Base-by-base conservation (phyloP, 2,797 vertebrate genomes). In the Anguilla anguilla region DNA sequence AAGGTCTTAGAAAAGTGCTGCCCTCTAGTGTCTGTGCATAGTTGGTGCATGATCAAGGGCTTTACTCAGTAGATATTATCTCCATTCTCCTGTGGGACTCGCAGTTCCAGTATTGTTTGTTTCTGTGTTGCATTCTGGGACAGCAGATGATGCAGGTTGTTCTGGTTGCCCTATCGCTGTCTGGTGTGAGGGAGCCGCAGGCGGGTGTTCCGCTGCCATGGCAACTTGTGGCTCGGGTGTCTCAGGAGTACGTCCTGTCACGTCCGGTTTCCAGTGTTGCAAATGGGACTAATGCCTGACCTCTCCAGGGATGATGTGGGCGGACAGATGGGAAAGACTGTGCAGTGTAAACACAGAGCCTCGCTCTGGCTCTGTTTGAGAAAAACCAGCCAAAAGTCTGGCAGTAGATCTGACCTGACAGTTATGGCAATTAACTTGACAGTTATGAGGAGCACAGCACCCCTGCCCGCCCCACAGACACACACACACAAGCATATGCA, bases 1-100 rank as follows among this genome's bases (percentile, higher is more conserved):
- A n/a, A 13, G 79, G 79, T 46, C 79, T 82, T 82, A 49, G 43
- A 82, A 51, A 51, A n/a, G 79, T 82, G 25, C 79, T 82, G 79
- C 43, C 79, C 79, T 51, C 43, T 49, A 25, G 79, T 82, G 79
- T 11, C 46, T 49, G 19, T 82, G 79, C 22, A 7, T 51, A 19
- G 46, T 51, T 10, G n/a, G 22, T 82, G 19, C 46, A 11, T 51
- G 46, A 82, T 51, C 22, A 51, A 82, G 11, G 46, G 43, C 46
- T 82, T 49, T 49, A 10, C 19, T 43, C 74, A 77, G 35, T 43
- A 77, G 74, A 39, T 19, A 77, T 15, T 2, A 51, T 82, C 25
- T 82, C 79, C 51, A 6, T 82, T 82, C 46, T 51, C 46, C 39
- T 82, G 19, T 1, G 79, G 79, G 79, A 19, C 46, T 46, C 77